Conservation (phyloP, 2,113 vertebrate genomes). For the Trinectes maculatus region DNA sequence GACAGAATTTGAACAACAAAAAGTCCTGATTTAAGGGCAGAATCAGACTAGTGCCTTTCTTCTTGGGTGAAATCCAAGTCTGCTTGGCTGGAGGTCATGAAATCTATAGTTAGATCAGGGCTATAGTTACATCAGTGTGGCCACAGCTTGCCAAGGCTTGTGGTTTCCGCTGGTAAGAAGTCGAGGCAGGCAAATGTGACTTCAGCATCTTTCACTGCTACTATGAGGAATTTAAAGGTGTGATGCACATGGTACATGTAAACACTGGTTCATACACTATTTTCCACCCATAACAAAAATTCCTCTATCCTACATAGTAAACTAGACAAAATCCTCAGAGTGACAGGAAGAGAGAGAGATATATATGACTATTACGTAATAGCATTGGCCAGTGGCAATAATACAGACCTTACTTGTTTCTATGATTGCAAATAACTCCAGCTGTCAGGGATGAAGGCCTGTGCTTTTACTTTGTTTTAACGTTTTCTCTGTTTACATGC, state of each 20-base stretch:
- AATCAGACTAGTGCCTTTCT: background rate
- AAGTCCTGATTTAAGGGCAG: constrained; percentile 26
- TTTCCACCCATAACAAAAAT: constrained; percentile 29
- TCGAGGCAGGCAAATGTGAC: constrained; percentile 55
- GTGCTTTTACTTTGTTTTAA: constrained; percentile 31
- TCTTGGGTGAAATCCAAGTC: constrained; percentile 28
- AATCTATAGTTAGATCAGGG: constrained; percentile 55
- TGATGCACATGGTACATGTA: constrained; percentile 32
- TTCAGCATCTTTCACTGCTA: constrained; percentile 31
- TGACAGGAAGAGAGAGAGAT: constrained; percentile 2
- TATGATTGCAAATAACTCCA: constrained; percentile 18
- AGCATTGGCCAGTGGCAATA: constrained; percentile 27
- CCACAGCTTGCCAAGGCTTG: constrained; percentile 57
- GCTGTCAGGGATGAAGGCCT: constrained; percentile 18
- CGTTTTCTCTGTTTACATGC: constrained; percentile 14
- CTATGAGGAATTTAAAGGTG: constrained; percentile 57
- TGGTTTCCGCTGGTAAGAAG: constrained; percentile 50
- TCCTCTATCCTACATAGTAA: background rate
- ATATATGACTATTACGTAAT: constrained; percentile 35
- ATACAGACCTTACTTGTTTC: constrained; percentile 20
- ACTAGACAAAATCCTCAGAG: constrained; percentile 11
- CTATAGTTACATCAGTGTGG: constrained; percentile 28
- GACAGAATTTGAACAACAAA: constrained; percentile 26
- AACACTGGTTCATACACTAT: constrained; percentile 40
- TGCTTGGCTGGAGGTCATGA: constrained; percentile 48